Evolutionary conservation across 2,797 vertebrate species (phyloP).

Genomic region (Rhinophrynus dorsalis): DNA sequence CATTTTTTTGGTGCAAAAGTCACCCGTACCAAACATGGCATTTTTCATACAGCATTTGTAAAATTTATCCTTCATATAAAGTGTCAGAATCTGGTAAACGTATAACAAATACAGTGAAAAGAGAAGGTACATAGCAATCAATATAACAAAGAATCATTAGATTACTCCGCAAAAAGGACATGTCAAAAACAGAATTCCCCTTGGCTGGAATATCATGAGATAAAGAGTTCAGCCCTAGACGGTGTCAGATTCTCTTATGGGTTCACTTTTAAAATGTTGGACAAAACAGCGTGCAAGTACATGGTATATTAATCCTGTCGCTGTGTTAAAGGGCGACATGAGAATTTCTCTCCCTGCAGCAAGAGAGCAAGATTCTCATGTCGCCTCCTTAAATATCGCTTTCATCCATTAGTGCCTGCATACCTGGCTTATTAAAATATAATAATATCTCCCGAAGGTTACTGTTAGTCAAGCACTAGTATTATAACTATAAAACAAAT

Average conservation of each 20-base stretch:
- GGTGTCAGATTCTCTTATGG: no score
- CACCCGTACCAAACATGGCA: not conserved
- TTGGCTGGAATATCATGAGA: not conserved
- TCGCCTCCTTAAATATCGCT: not conserved
- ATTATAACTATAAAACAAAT: no score
- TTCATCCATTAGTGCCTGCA: no score
- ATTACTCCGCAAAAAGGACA: no score
- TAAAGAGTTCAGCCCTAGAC: not conserved
- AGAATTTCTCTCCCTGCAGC: no score
- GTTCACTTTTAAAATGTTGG: no score
- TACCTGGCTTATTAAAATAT: no score
- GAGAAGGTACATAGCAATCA: not conserved
- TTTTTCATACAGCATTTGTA: conserved; percentile 8
- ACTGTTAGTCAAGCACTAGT: no score
- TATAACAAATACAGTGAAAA: not conserved
- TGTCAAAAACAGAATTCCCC: not conserved
- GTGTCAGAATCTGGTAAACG: not conserved
- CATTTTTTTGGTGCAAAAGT: not conserved
- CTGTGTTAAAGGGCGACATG: no score
- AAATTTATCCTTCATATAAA: conserved; percentile 27
- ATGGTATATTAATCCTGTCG: no score
- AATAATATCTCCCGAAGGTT: no score
- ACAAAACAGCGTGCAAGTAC: no score
- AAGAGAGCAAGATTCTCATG: not conserved
- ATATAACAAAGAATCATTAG: not conserved